Percentiles rank a stretch among this genome's conserved stretches.
Conservation (phyloP, 2,113 vertebrate genomes). For the Diphyllodes magnificus region DNA sequence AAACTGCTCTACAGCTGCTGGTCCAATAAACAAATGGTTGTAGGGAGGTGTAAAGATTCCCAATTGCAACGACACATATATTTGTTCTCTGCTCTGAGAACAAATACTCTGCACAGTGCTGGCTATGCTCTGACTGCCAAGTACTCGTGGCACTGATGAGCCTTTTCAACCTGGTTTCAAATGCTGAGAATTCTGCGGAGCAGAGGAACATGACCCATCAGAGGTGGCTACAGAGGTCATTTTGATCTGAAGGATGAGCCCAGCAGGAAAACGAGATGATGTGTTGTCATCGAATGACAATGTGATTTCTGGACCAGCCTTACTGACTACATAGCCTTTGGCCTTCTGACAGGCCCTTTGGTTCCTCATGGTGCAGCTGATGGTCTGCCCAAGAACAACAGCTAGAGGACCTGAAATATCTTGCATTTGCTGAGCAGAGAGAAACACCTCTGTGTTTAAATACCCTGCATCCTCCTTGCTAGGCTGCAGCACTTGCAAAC, state of each 20-base stretch:
- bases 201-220: not conserved
- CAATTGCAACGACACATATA: not conserved
- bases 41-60: not conserved
- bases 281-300: not conserved
- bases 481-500: not conserved
- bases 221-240: not conserved
- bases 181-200: not conserved
- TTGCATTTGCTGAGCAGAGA: not conserved
- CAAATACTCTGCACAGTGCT: not conserved
- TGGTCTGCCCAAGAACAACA: not conserved
- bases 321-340: not conserved
- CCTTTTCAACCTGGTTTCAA: not conserved
- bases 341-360: not conserved
- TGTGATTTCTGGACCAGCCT: not conserved
- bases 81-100: not conserved
- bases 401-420: not conserved
- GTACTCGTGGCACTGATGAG: not conserved
- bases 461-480: not conserved
- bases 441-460: not conserved
- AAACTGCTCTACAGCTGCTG: not conserved
- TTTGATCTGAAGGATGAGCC: not conserved
- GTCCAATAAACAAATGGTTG: not conserved
- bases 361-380: not conserved
- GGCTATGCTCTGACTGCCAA: not conserved
- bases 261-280: not conserved